These are phyloP conservation scores for Petrosia ficiformis DNA, from an alignment of 37 sponge, comb jelly and placozoan genomes.

Conservation along the genomic window DNA sequence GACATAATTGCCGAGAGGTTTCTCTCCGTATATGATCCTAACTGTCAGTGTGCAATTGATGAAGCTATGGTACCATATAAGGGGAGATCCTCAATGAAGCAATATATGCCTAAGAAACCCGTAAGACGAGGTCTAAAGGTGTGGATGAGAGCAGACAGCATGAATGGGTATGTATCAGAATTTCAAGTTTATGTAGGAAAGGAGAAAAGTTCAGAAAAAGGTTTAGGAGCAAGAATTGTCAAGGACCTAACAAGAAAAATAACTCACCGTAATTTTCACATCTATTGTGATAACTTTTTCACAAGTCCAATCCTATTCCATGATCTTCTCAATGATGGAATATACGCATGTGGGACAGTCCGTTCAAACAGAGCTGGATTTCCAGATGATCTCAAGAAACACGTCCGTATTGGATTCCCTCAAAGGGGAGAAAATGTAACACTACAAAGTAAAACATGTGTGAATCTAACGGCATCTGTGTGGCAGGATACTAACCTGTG, in stretches of 20 bases:
- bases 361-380: slow-evolving; percentile 23
- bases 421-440: too few relatives aligned
- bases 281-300: too few relatives aligned
- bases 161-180: slow-evolving; percentile 8
- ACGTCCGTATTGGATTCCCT: too few relatives aligned
- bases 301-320: slow-evolving; percentile 39
- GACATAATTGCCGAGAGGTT: too few relatives aligned
- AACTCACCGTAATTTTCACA: slow-evolving; percentile 2
- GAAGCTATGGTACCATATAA: too few relatives aligned
- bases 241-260: not conserved
- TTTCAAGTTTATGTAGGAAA: slow-evolving; percentile 20
- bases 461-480: too few relatives aligned
- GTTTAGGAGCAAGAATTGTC: slow-evolving; percentile 17
- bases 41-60: too few relatives aligned
- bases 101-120: too few relatives aligned
- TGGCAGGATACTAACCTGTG: too few relatives aligned
- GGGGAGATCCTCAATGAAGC: too few relatives aligned
- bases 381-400: slow-evolving; percentile 4
- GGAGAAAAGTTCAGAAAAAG: not conserved
- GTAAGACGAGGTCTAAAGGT: slow-evolving; percentile 45
- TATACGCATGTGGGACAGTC: slow-evolving; percentile 46
- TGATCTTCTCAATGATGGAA: slow-evolving; percentile 1
- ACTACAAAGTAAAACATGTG: too few relatives aligned
- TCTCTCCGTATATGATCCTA: too few relatives aligned
- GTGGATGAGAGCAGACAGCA: slow-evolving; percentile 15